Evolutionary conservation across 2,113 vertebrate genomes (phyloP).

Genomic region (Romanogobio albipinnatus): DNA sequence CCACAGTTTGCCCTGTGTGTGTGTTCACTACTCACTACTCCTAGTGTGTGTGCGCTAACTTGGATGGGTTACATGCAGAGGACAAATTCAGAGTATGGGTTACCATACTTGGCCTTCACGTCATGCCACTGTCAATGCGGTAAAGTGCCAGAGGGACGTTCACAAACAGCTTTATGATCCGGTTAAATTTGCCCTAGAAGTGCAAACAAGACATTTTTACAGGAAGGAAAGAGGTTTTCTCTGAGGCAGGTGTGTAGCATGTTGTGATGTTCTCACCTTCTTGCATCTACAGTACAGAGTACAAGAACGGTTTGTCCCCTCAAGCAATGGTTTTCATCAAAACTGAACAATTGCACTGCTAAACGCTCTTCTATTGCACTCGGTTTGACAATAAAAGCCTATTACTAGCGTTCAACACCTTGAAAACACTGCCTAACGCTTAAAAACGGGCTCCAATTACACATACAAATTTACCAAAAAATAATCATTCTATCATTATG

Average conservation of each 20-base stretch:
- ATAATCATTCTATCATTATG: no score
- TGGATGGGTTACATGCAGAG: no score
- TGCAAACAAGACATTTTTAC: neutral
- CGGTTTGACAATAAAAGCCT: neutral
- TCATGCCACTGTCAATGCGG: no score
- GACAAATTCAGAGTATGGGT: no score
- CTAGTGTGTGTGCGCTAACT: no score
- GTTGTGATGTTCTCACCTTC: constrained; percentile 4
- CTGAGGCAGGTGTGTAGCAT: neutral
- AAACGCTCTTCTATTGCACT: constrained; percentile 11
- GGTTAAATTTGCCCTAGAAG: neutral
- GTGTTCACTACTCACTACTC: no score
- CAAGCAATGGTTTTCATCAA: neutral
- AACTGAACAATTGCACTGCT: neutral
- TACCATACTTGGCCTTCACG: no score
- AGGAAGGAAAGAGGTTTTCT: neutral
- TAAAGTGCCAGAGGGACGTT: neutral
- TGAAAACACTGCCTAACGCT: neutral
- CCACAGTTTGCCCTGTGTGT: no score
- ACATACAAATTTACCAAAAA: no score
- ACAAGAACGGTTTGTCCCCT: neutral
- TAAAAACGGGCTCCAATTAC: neutral
- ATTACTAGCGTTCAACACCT: neutral
- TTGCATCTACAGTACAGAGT: neutral
- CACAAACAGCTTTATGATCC: neutral